A percentile compares a stretch with the other conserved stretches of the same genome.
phyloP scores from a whole-genome alignment of 2,888 invertebrate species.

The Limnephilus lunatus region DNA sequence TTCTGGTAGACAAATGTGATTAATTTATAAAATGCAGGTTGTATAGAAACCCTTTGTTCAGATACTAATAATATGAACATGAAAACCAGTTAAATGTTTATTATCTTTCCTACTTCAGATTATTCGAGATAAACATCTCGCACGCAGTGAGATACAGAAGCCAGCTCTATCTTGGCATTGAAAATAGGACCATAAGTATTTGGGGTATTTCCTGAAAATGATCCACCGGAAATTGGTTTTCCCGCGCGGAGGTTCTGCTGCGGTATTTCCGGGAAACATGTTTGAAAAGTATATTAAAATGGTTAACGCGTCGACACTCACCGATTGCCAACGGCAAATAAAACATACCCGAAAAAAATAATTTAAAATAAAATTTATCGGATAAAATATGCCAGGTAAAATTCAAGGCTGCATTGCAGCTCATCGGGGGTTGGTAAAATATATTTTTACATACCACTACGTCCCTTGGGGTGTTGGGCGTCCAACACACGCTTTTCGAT shows the following conservation, averaged over 20 bases:
- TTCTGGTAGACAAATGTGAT: neutral
- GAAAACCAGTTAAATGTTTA: neutral
- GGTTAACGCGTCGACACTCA: conserved; percentile 30
- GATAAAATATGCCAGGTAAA: neutral
- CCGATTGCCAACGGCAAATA: conserved; percentile 4
- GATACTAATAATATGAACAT: neutral
- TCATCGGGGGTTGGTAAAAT: neutral
- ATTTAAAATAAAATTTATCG: neutral
- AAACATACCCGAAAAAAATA: neutral
- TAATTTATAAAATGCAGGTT: neutral
- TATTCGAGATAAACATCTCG: neutral
- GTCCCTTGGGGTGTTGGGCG: neutral
- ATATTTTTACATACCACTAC: neutral
- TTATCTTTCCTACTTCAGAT: neutral
- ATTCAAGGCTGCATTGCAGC: neutral
- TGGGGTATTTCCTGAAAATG: conserved; percentile 51
- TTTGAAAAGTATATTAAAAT: conserved; percentile 55
- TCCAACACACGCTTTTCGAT: neutral
- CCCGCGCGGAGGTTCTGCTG: conserved; percentile 46
- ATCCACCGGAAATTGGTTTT: conserved; percentile 61
- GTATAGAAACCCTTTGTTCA: neutral
- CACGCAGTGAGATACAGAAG: neutral
- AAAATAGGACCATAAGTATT: conserved; percentile 22
- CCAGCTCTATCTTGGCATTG: neutral
- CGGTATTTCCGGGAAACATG: conserved; percentile 51